Evolutionary conservation across 2,113 vertebrate genomes (phyloP).

Genomic region (Emberiza fucata): DNA sequence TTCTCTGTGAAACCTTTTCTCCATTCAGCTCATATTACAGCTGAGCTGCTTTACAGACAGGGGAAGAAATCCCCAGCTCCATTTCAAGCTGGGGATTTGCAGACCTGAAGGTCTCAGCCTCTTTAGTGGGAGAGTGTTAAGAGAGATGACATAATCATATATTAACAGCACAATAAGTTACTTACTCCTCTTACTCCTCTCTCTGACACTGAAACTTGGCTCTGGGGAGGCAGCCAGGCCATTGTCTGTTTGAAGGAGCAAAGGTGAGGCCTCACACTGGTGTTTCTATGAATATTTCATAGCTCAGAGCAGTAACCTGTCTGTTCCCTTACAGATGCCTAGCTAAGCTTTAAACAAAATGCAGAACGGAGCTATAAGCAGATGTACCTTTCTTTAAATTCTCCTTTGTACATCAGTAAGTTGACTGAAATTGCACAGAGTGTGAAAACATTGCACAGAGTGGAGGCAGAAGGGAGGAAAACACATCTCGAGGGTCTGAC

Average conservation of each 20-base stretch:
- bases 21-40: background rate
- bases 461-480: background rate
- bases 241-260: background rate
- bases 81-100: background rate
- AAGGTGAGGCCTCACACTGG: background rate
- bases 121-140: background rate
- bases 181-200: background rate
- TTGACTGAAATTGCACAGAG: background rate
- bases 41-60: background rate
- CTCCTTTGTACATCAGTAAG: background rate
- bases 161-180: constrained; percentile 28
- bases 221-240: background rate
- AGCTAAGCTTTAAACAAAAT: constrained; percentile 3
- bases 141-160: constrained; percentile 12
- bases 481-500: background rate
- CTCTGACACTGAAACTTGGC: background rate
- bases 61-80: background rate
- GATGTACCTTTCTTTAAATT: background rate
- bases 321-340: background rate
- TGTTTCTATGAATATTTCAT: constrained; percentile 62
- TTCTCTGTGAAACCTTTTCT: background rate
- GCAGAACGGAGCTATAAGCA: background rate
- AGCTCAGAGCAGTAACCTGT: constrained; percentile 11
- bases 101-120: background rate
- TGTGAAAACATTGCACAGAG: background rate